Base-by-base conservation (phyloP, 2,888 invertebrate species). In the Ochropleura leucogaster region DNA sequence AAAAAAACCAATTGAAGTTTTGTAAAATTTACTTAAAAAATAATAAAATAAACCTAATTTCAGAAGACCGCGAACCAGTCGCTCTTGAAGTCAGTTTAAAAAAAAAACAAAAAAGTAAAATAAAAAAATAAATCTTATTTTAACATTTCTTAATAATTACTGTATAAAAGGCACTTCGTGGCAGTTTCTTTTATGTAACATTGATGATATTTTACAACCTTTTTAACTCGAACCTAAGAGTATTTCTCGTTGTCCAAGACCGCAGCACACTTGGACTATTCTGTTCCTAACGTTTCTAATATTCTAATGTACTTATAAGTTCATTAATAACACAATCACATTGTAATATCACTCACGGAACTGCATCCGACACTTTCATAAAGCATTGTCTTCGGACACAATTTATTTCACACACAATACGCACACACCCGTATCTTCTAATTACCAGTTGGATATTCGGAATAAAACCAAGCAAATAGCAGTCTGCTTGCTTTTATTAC, bases 131-230 rank as follows among this genome's bases (percentile, higher is more conserved):
- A 86, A 88, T 77, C 84, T 87, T 88, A 89, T 80, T 87, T 89
- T 87, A 86, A 88, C 89, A 88, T 91, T 90, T 88, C 88, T 85
- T 85, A 85, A 84, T 87, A 91, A 90, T 91, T 90, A 93, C 89
- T 92, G 90, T 93, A 92, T 94, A 95, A 94, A 96, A 96, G 96
- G 96, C 96, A 96, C 96, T 94, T 95, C 87, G 93, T 96, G 96
- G 96, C 96, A 96, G 96, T 96, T 95, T 94, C 89, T 91, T 93
- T 93, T 91, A 92, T 90, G 92, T 91, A 90, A 90, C 87, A 80
- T 85, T 83, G 86, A 92, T 82, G 86, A 82, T 89, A 86, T 85
- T 93, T 93, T 94, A 95, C 94, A 95, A 94, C 92, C 93, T 89
- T 94, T 92, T 90, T 88, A 93, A 87, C 88, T 88, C 89, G 90